phyloP scores from a whole-genome alignment of 2,888 invertebrate species.

The Eudasyphora cyanicolor region DNA sequence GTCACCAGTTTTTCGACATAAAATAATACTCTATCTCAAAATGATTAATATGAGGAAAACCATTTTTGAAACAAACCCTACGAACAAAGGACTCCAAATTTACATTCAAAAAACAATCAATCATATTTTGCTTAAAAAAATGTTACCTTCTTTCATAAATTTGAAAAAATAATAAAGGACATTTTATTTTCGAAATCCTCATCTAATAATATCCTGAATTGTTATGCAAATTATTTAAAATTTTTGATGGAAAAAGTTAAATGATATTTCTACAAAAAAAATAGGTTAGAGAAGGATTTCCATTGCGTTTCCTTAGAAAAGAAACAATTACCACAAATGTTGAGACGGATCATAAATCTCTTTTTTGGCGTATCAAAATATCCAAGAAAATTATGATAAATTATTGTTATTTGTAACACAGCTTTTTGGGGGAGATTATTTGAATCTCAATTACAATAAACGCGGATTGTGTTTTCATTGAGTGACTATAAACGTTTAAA shows the following conservation, averaged over 20 bases:
- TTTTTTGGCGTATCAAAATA: not conserved
- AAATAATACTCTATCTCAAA: too few relatives aligned
- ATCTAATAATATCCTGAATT: not conserved
- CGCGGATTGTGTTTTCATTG: not conserved
- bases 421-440: not conserved
- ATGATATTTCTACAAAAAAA: not conserved
- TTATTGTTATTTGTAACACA: not conserved
- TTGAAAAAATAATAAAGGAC: not conserved
- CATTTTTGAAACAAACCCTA: too few relatives aligned
- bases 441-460: not conserved
- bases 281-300: not conserved
- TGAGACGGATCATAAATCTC: not conserved
- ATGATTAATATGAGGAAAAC: too few relatives aligned
- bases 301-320: not conserved
- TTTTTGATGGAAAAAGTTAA: not conserved
- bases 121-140: too few relatives aligned
- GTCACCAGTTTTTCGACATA: too few relatives aligned
- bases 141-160: not conserved
- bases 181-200: not conserved
- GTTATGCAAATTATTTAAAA: slow-evolving; percentile 3
- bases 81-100: too few relatives aligned
- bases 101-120: not conserved
- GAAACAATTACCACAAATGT: slow-evolving; percentile 24
- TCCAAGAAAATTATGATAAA: slow-evolving; percentile 12
- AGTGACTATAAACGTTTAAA: not conserved